Conservation (phyloP, 2,113 vertebrate species). For the Toxotes jaculatrix region DNA sequence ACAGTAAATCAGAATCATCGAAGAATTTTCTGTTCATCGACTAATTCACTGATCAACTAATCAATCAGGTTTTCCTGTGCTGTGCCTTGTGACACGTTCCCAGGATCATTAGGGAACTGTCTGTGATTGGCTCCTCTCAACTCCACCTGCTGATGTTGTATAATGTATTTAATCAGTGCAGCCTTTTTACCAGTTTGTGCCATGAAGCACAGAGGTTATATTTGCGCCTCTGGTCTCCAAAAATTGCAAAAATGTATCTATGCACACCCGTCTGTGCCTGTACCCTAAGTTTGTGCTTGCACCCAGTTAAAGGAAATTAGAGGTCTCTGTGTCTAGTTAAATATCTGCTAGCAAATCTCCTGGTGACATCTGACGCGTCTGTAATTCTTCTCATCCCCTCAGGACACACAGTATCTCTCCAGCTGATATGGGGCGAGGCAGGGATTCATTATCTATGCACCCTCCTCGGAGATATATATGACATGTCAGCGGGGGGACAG, state of each 20-base stretch:
- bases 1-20: neutral
- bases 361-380: conserved; percentile 55
- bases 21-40: neutral
- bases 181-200: neutral
- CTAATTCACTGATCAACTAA: neutral
- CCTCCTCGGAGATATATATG: conserved; percentile 70
- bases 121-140: neutral
- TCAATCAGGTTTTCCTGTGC: neutral
- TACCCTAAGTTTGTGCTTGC: neutral
- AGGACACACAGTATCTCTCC: conserved; percentile 58
- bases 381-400: conserved; percentile 54
- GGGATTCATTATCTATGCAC: conserved; percentile 73
- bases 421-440: conserved; percentile 63
- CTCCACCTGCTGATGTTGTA: conserved; percentile 14
- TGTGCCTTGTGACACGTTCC: neutral
- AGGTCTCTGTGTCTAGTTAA: conserved; percentile 61
- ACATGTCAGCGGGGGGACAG: conserved; percentile 67
- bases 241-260: neutral
- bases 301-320: neutral
- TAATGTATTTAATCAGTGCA: neutral
- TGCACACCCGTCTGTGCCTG: neutral
- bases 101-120: conserved; percentile 33
- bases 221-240: conserved; percentile 11
- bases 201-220: neutral
- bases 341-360: conserved; percentile 53